Base-by-base conservation (phyloP, 2,113 vertebrate species). In the Lophochroa leadbeateri region DNA sequence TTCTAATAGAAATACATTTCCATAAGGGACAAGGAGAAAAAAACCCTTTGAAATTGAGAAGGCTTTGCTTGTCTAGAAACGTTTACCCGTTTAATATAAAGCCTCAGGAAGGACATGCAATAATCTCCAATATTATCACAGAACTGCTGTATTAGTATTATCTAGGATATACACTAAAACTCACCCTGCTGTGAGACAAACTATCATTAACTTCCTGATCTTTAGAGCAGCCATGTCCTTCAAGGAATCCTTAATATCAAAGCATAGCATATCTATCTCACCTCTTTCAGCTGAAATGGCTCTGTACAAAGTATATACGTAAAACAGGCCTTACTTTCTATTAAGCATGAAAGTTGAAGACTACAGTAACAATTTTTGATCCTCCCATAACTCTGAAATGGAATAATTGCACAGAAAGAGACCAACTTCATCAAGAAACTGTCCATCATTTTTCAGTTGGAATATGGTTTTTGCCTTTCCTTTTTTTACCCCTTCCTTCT, bases 211-310 rank as follows among this genome's bases (percentile, higher is more conserved):
- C 86, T 94, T 93, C 43, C 58, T 85, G 74, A 78, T 82, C 93
- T 53, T 88, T 80, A 83, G 20, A 95, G 72, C 69, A 96, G 31
- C 11, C 67, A 87, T 75, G 55, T 88, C 44, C 70, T 96, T 93
- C 55, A 88, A 94, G 75, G 60, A 39, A 77, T 50, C 67, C 55
- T 89, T 96, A 81, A 69, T 92, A 88, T 92, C 88, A 88, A 93
- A 93, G 49, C 63, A 79, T 12, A 46, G n/a, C 65, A 35, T 31
- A 74, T 31, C 65, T 82, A 71, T 31, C 65, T 82, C 46, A 53
- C 67, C 89, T 69, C 20, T 15, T 67, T 49, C 50, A 53, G 17
- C n/a, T 89, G 81, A 94, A 94, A 92, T 76, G 71, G 35, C 39
- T 88, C 86, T 64, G n/a, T 47, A 86, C 61, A 82, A 91, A 90